These are phyloP conservation scores for Xenotilapia longispinis DNA, from an alignment of 2,113 vertebrate genomes.

Conservation along the genomic window DNA sequence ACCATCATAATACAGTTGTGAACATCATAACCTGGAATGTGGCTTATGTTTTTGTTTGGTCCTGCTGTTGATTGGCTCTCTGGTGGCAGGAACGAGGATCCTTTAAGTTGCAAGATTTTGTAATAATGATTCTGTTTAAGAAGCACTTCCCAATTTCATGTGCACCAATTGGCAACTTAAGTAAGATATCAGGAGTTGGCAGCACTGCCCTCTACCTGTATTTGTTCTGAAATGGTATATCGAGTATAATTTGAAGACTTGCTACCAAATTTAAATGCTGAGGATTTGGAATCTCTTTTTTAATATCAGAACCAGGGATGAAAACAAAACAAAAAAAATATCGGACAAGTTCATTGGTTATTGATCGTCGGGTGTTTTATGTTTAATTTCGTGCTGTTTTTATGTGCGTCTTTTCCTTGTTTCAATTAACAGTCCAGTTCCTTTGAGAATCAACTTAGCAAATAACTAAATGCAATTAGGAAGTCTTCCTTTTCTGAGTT, in stretches of 20 bases:
- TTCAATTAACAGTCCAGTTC: not conserved
- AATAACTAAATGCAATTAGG: not conserved
- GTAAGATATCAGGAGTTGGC: not conserved
- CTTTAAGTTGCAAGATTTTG: not conserved
- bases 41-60: not conserved
- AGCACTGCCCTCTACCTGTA: not conserved
- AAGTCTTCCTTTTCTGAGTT: not conserved
- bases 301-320: not conserved
- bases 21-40: not conserved
- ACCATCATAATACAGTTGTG: not conserved
- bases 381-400: not conserved
- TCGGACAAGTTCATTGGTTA: not conserved
- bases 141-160: not conserved
- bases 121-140: not conserved
- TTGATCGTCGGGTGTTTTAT: not conserved
- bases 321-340: rapidly evolving
- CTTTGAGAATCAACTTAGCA: not conserved
- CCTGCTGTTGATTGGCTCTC: not conserved
- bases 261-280: not conserved
- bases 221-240: not conserved
- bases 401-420: rapidly evolving
- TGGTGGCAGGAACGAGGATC: not conserved
- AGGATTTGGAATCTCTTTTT: not conserved
- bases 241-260: not conserved
- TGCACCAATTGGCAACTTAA: not conserved